Evolutionary conservation across 2,113 vertebrate species (phyloP), one percentile per base, ranked within the genome.

Genomic region (Plestiodon gilberti): DNA sequence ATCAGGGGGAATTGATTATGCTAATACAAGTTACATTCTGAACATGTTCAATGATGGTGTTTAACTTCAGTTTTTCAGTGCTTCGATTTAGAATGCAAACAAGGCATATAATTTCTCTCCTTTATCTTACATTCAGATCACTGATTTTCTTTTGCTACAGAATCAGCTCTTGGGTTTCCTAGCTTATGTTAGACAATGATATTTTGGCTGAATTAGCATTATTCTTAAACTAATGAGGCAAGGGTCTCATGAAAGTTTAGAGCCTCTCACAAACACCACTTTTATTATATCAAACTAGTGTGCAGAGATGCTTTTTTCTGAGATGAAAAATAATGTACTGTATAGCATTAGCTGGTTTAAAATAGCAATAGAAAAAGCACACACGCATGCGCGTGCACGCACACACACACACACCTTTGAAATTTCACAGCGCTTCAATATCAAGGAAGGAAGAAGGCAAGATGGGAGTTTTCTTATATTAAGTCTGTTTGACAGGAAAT

Each of bases 301-400:
- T 52, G 40, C 18, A 83, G 38, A 73, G 33, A 15, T 52, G 38
- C 33, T 82, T 82, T 59, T 77, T 52, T 84, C 33, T 69, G 40
- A 65, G 55, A 14, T 87, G 52, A 28, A 62, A 86, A 86, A 61
- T 43, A 20, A n/a, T n/a, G n/a, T 48, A 48, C 25, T 43, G 71
- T 83, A 30, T 43, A 62, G 78, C 57, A 80, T 14, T 70, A 81
- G 78, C 13, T 75, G 48, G 23, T 87, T 87, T 69, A 87, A 81
- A 81, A 75, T 30, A 87, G 78, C 40, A 62, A 23, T 86, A 30
- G 30, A 43, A 74, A 74, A 40, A 69, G 6, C 57, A 57, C 3
- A 18, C 10, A 40, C 3, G 38, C 10, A 40, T 28, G 17, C 13
- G 17, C 55, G 2, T 57, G n/a, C n/a, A n/a, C n/a, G n/a, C n/a